Evolutionary conservation across 2,888 invertebrate genomes (phyloP).

Genomic region (Frankliniella intonsa): DNA sequence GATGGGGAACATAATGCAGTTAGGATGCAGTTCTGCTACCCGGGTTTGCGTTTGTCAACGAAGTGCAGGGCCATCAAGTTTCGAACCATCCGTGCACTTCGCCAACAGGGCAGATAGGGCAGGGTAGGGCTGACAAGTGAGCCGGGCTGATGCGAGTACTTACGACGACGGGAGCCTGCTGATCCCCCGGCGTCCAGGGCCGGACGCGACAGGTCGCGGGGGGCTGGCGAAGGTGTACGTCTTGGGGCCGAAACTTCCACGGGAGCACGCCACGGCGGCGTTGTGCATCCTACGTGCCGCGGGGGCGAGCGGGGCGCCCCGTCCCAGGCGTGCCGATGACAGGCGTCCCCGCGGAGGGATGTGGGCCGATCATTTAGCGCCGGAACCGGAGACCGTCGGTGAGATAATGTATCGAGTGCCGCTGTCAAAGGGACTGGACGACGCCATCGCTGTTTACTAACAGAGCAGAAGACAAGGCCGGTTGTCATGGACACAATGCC

Average conservation of each 20-base stretch:
- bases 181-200: background rate
- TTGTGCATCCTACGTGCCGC: background rate
- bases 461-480: constrained; percentile 1
- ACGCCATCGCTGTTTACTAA: constrained; percentile 15
- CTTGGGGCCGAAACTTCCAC: background rate
- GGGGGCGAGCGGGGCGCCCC: background rate
- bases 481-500: constrained; percentile 26
- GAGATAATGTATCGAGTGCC: background rate
- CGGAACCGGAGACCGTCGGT: background rate
- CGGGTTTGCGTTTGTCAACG: too few species aligned
- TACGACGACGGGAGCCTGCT: background rate
- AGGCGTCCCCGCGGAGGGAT: background rate
- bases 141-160: background rate
- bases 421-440: background rate
- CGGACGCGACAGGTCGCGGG: background rate
- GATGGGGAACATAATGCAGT: background rate
- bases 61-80: too few species aligned
- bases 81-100: too few species aligned
- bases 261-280: background rate
- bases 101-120: too few species aligned
- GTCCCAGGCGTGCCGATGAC: background rate
- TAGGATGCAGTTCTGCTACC: too few species aligned
- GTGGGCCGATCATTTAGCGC: background rate
- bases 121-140: too few species aligned
- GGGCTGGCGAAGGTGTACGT: constrained; percentile 19